These are phyloP conservation scores for Campoplex nolae DNA, from an alignment of 2,888 invertebrate genomes.

Conservation along the genomic window DNA sequence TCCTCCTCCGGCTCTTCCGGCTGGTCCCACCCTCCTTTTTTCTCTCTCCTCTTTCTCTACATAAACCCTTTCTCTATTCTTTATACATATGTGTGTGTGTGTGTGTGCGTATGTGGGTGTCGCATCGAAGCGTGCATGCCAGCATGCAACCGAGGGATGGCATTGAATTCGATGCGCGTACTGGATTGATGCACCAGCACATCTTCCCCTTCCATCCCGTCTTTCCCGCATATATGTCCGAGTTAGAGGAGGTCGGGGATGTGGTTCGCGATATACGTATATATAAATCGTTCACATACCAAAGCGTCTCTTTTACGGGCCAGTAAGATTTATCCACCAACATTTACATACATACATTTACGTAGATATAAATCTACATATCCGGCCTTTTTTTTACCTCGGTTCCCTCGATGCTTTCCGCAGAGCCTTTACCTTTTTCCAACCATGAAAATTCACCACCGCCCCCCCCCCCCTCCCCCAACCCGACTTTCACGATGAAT, in stretches of 20 bases:
- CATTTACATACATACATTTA: conserved; percentile 41
- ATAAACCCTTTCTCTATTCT: conserved; percentile 67
- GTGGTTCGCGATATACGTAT: conserved; percentile 19
- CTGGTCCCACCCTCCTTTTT: conserved; percentile 36
- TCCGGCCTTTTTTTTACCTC: background rate
- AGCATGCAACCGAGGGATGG: conserved; percentile 57
- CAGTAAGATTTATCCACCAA: conserved; percentile 39
- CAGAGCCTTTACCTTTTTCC: conserved; percentile 27
- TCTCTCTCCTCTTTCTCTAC: conserved; percentile 57
- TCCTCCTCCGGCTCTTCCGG: conserved; percentile 67
- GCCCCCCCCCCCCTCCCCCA: no score
- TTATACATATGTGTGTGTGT: conserved; percentile 30
- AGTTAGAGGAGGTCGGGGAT: conserved; percentile 50
- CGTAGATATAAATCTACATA: conserved; percentile 1
- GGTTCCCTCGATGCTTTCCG: conserved; percentile 24
- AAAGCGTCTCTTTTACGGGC: conserved; percentile 12
- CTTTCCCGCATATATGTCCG: conserved; percentile 3
- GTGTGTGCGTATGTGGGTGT: conserved; percentile 63
- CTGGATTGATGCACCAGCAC: conserved; percentile 72
- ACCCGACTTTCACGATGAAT: conserved; percentile 39
- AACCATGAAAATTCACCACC: conserved; percentile 42
- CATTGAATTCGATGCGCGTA: conserved; percentile 75
- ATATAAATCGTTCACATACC: background rate
- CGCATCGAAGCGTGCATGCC: conserved; percentile 72
- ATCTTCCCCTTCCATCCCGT: conserved; percentile 36